phyloP scores from a whole-genome alignment of 2,797 vertebrate genomes.

The Pipistrellus nathusii region DNA sequence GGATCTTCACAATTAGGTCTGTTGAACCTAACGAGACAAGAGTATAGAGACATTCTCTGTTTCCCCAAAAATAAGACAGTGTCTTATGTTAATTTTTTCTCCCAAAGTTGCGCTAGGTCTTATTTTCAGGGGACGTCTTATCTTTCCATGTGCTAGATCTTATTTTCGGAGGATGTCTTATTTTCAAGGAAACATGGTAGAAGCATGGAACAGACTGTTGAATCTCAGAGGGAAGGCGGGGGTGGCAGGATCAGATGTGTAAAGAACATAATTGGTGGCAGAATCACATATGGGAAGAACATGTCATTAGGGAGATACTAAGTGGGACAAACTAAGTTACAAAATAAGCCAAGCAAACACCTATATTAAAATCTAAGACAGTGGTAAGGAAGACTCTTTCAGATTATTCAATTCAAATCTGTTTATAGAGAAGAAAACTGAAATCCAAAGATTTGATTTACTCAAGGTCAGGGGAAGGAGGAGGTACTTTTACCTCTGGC shows the following conservation, averaged over 20 bases:
- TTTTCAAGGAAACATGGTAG: too few relatives aligned
- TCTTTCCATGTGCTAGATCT: too few relatives aligned
- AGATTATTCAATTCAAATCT: neutral
- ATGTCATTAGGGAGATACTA: neutral
- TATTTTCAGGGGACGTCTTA: too few relatives aligned
- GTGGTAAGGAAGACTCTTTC: neutral
- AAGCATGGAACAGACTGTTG: too few relatives aligned
- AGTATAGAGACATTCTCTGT: neutral
- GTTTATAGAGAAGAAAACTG: constrained; percentile 5
- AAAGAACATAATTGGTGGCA: too few relatives aligned
- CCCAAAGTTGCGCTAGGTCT: too few relatives aligned
- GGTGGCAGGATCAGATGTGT: too few relatives aligned
- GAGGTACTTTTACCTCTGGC: neutral
- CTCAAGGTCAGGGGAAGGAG: neutral
- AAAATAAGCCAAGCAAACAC: neutral
- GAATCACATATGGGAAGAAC: too few relatives aligned
- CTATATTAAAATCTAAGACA: neutral
- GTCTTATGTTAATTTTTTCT: too few relatives aligned
- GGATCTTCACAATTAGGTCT: neutral
- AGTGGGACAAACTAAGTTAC: neutral
- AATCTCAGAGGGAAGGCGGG: too few relatives aligned
- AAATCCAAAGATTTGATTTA: neutral
- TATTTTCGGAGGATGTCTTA: too few relatives aligned
- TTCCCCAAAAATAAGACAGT: too few relatives aligned
- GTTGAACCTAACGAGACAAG: neutral